Evolutionary conservation across 2,888 invertebrate genomes (phyloP), one percentile per base, ranked within the genome.

Genomic region (Chymomyza amoena): DNA sequence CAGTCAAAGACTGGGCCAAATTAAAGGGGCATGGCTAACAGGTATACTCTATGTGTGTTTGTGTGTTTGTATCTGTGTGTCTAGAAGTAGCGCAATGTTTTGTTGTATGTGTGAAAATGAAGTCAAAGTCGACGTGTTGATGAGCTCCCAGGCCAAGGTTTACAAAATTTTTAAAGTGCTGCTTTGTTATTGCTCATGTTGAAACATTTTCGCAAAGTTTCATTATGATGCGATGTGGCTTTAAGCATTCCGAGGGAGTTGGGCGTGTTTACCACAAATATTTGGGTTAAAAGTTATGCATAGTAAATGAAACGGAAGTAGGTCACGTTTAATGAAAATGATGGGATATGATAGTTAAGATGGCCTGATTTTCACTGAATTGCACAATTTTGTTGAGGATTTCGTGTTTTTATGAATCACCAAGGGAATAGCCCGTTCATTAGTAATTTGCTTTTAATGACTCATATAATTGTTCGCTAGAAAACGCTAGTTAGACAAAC

Each of bases 61-160:
- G 57, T 25, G 36, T 45, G 18, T 74, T 73, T 79, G 74, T 59
- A 68, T 39, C 60, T 61, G 51, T 32, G 39, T 45, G 56, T 39
- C 56, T 50, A 32, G 39, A 45, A 45, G 39, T 45, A 45, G 39
- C 13, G 39, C 39, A 45, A 13, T 2, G 39, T 13, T 13, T 45
- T 45, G 7, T 13, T 45, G 13, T 45, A 45, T 45, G 69, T 36
- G 62, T 51, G 54, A 66, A 66, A 81, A 79, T 75, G 78, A 66
- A 82, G 84, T 84, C 84, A 83, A 83, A 79, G 83, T 78, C 84
- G 78, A 52, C 52, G 67, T 28, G 68, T 64, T 20, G 20, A 54
- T 54, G 54, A 54, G 54, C n/a, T 54, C 16, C 60, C 60, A n/a
- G 77, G 77, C 78, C 80, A 83, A 83, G 84, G 82, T 70, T 73